These are phyloP conservation scores for Meta bourneti DNA, from an alignment of 2,888 invertebrate genomes.

Conservation along the genomic window DNA sequence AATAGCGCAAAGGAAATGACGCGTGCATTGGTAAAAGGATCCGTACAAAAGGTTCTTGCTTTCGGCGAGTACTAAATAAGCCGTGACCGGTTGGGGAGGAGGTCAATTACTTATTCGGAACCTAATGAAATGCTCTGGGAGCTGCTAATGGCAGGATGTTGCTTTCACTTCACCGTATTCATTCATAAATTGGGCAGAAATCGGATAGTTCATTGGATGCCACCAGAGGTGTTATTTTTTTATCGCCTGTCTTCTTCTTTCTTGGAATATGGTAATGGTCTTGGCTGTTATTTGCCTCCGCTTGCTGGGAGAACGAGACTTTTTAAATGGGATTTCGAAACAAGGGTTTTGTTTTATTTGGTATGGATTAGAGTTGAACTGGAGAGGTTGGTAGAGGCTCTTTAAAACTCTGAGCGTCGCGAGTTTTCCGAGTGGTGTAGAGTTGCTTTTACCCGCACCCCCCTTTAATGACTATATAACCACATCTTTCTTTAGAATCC, in stretches of 20 bases:
- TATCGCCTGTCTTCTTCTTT: background rate
- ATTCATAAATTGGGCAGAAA: conserved; percentile 6
- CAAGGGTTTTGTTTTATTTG: too few relatives aligned
- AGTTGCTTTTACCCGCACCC: too few relatives aligned
- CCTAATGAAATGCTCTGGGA: conserved; percentile 12
- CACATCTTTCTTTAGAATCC: too few relatives aligned
- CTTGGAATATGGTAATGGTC: background rate
- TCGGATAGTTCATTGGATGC: conserved; percentile 3
- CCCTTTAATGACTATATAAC: too few relatives aligned
- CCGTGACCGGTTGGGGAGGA: conserved; percentile 15
- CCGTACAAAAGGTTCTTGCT: background rate
- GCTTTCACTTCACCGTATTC: conserved; percentile 15
- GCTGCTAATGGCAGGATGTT: conserved; percentile 25
- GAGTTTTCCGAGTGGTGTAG: too few relatives aligned
- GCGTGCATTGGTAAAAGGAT: background rate
- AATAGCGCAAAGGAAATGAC: background rate
- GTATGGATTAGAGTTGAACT: too few relatives aligned
- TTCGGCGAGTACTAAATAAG: conserved; percentile 11
- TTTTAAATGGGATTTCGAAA: too few relatives aligned
- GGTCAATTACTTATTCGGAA: conserved; percentile 21
- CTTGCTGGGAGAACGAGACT: background rate
- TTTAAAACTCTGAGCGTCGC: too few relatives aligned
- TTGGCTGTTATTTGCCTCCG: background rate
- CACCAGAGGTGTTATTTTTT: background rate
- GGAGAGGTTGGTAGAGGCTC: too few relatives aligned